Evolutionary conservation across 2,113 vertebrate species (phyloP).

Genomic region (Salvelinus sp.): DNA sequence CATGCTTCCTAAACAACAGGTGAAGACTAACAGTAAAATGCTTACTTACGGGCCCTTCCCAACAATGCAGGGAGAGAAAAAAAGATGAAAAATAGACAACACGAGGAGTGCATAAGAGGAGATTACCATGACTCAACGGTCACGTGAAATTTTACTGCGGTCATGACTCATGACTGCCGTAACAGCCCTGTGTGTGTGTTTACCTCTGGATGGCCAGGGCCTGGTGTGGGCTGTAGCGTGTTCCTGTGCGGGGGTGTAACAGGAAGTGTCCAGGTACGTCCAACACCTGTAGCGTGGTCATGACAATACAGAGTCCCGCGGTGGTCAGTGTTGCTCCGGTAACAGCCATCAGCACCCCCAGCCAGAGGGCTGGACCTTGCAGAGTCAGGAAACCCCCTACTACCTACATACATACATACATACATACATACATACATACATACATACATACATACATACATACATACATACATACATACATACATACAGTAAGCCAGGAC

Average conservation of each 20-base stretch:
- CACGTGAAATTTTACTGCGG: too few species aligned
- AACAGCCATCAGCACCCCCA: constrained; percentile 63
- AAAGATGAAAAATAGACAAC: neutral
- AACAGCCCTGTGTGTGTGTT: neutral
- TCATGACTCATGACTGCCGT: neutral
- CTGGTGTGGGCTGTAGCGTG: constrained; percentile 73
- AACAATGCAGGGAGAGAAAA: too few species aligned
- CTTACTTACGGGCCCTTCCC: too few species aligned
- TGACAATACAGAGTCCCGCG: constrained; percentile 63
- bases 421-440: too few species aligned
- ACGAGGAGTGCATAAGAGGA: neutral
- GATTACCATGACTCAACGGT: neutral
- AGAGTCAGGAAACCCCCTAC: constrained; percentile 26
- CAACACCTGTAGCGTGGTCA: constrained; percentile 66
- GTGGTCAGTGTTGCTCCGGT: constrained; percentile 14
- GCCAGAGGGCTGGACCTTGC: too few species aligned
- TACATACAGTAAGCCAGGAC: too few species aligned
- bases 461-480: neutral
- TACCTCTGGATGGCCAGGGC: constrained; percentile 78
- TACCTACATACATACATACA: neutral
- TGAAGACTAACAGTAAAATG: too few species aligned
- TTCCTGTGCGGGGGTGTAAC: constrained; percentile 73
- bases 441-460: neutral
- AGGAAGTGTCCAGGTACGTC: constrained; percentile 74
- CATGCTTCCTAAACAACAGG: too few species aligned